Conservation (phyloP, 1,140 invertebrate genomes). For the Zaprionus inermis region DNA sequence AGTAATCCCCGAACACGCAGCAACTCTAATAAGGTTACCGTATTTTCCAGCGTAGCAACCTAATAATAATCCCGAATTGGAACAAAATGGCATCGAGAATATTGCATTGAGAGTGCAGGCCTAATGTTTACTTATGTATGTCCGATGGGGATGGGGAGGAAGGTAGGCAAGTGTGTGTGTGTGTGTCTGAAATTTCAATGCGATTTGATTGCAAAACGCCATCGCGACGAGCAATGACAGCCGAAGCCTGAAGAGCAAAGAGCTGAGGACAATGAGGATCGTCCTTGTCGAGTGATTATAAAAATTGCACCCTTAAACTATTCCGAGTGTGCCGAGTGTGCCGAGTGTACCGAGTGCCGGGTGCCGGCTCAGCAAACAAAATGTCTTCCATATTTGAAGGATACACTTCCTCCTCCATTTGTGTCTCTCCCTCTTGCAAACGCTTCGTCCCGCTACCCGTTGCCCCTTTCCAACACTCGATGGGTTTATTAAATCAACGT, state of each 20-base stretch:
- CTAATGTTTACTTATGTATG: constrained; percentile 55
- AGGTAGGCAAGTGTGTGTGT: too few species aligned
- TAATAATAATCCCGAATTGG: neutral
- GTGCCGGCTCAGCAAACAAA: constrained; percentile 46
- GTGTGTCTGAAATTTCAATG: constrained; percentile 19
- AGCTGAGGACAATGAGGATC: constrained; percentile 51
- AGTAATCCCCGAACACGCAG: neutral
- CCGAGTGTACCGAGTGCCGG: constrained; percentile 16
- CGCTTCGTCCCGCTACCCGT: neutral
- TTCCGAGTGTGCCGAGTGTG: constrained; percentile 40
- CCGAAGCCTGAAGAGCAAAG: neutral
- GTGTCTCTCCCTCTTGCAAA: constrained; percentile 9
- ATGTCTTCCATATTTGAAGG: constrained; percentile 61
- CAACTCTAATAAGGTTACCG: neutral
- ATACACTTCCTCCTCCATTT: constrained; percentile 44
- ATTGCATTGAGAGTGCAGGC: neutral
- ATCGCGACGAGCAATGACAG: constrained; percentile 25
- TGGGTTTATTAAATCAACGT: constrained; percentile 5
- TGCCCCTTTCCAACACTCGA: neutral
- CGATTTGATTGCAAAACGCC: constrained; percentile 15
- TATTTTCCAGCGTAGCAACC: neutral
- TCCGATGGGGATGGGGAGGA: constrained; percentile 11
- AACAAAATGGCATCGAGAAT: neutral
- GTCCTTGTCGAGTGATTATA: constrained; percentile 52
- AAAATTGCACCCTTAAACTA: constrained; percentile 55